Evolutionary conservation across 2,797 vertebrate species (phyloP), one percentile per base, ranked within the genome.

Genomic region (Bufotes viridis): DNA sequence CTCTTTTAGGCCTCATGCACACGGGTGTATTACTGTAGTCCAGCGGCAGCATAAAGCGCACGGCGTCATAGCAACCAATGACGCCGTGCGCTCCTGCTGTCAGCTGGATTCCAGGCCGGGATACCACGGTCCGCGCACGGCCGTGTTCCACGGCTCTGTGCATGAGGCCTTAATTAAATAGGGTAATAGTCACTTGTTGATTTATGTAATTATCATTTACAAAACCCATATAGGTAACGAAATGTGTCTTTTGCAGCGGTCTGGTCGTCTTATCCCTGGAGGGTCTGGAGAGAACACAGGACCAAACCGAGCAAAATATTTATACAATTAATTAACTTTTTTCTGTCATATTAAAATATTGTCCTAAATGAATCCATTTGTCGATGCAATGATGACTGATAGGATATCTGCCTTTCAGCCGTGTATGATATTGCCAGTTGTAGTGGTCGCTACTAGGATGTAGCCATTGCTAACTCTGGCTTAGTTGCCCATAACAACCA

Each of bases 281-380:
- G 20, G 72, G 72, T 2, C 72, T 74, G 34, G 72, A 74, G 22
- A 49, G 72, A 74, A 74, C 34, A 49, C 15, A 20, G 72, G 72
- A 74, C 17, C 34, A 74, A 11, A 22, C 18, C 9, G 72, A 74
- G 20, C 72, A 74, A 22, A 74, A 74, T 74, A 74, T 74, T 49
- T 74, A 74, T 74, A 74, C 42, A 49, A 74, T 74, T 51, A 49
- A 34, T 72, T 72, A 72, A 72, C 42, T 17, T 70, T 72, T 67
- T 13, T 67, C n/a, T 67, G 11, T 26, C 42, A 26, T 7, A 67
- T 24, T 24, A 1, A 13, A 11, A 17, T 67, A 67, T 12, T 11
- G 14, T 69, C 24, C 65, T 15, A 2, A 69, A 69, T 26, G 0
- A 29, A 69, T 29, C 13, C 0, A 29, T 69, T 26, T 69, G 24